Evolutionary conservation across 2,113 vertebrate genomes (phyloP).

Genomic region (Hemiscyllium ocellatum): DNA sequence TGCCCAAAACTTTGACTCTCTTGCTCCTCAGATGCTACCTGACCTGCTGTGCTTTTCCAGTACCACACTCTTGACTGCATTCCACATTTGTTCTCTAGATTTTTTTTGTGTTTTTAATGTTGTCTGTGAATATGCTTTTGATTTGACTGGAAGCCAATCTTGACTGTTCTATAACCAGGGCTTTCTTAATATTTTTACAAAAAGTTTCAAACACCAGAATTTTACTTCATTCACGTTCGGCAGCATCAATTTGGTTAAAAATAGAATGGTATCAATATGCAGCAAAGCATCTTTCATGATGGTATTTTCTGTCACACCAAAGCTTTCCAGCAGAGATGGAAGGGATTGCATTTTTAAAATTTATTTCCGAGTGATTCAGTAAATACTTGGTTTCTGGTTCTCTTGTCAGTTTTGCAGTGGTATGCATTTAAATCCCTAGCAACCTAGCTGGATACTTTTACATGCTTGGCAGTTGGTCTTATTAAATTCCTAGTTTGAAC

Average conservation of each 20-base stretch:
- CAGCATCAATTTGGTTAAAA: neutral
- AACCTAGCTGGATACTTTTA: neutral
- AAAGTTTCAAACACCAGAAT: neutral
- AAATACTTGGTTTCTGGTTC: neutral
- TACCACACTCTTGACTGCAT: no score
- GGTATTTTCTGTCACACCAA: slow-evolving; percentile 12
- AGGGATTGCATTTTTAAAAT: neutral
- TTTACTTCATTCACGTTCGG: neutral
- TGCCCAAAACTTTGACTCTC: no score
- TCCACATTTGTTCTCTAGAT: neutral
- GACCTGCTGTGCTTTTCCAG: no score
- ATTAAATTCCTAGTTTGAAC: neutral
- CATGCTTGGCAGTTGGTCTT: neutral
- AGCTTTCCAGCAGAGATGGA: neutral
- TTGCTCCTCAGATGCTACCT: no score
- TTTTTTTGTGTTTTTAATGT: neutral
- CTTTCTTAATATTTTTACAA: neutral
- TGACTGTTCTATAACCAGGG: neutral
- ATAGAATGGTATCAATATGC: neutral
- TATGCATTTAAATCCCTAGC: neutral
- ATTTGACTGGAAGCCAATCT: neutral
- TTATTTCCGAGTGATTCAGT: neutral
- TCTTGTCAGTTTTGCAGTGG: neutral
- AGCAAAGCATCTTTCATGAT: neutral
- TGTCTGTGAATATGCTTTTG: neutral